Base-by-base conservation (phyloP, 2,888 invertebrate species). In the Cephalotes varians region DNA sequence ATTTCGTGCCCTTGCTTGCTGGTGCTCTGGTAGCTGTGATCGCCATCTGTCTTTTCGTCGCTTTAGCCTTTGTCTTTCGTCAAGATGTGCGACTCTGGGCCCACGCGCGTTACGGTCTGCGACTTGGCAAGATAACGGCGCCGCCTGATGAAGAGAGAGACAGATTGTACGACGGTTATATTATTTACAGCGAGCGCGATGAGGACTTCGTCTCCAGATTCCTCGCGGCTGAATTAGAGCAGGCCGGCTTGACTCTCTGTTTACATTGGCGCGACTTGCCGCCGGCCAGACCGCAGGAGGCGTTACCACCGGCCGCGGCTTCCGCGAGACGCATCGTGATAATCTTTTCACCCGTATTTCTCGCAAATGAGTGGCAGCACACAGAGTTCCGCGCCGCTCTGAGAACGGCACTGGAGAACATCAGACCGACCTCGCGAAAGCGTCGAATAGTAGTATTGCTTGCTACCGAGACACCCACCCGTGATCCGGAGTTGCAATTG, bases 101-200 rank as follows among this genome's bases (percentile, higher is more conserved):
- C 90, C 97, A 97, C 95, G 96, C 97, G 21, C 96, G 96, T 89
- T 98, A 97, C 94, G 97, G 97, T 54, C 95, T 97, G 71, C 95
- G 98, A 91, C 95, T 98, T 7, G 95, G 95, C 54, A 94, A 94
- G 74, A 91, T 93, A 62, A 86, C 93, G 1, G 67, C 89, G 0
- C 91, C 93, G 76, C 88, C 95, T 93, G 88, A 96, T 95, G 94
- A 95, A 95, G 91, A 95, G 95, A 82, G 95, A 94, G 95, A 96
- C 95, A 95, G 96, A 93, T 94, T 96, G 91, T 96, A 97, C 95
- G 96, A 98, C 94, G 98, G 98, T 83, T 98, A 98, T 95, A 96
- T 98, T 93, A 97, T 98, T 86, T 98, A 98, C 95, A 97, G 97
- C 94, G 96, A 96, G 90, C 96, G 97, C 90, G 98, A 98, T 92